Conservation (phyloP, 2,797 vertebrate genomes). For the Gymnoscopelus braueri region DNA sequence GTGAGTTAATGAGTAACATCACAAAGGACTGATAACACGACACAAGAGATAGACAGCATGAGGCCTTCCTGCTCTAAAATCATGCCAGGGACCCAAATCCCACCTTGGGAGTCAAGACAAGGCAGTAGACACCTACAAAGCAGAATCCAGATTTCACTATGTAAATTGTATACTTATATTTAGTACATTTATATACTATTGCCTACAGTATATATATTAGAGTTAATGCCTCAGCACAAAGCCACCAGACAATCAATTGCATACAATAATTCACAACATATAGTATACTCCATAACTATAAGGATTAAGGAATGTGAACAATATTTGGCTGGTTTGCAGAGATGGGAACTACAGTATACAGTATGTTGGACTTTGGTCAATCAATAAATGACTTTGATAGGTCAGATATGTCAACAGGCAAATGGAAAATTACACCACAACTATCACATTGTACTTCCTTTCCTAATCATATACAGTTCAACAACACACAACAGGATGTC, state of each 20-base stretch:
- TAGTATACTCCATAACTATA: slow-evolving; percentile 16
- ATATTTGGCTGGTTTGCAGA: slow-evolving; percentile 10
- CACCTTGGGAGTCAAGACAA: slow-evolving; percentile 29
- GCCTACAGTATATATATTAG: too few species aligned
- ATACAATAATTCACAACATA: slow-evolving; percentile 5
- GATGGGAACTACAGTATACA: background rate
- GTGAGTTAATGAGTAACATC: slow-evolving; percentile 79
- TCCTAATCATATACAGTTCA: background rate
- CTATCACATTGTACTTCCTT: background rate
- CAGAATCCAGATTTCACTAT: too few species aligned
- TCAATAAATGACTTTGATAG: slow-evolving; percentile 26
- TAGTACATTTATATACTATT: too few species aligned
- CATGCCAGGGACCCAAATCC: slow-evolving; percentile 29
- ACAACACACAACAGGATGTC: background rate
- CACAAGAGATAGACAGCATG: slow-evolving; percentile 55
- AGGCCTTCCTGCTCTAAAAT: slow-evolving; percentile 67
- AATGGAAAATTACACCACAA: slow-evolving; percentile 13
- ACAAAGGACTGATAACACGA: slow-evolving; percentile 63
- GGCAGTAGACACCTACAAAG: background rate
- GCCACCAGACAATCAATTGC: background rate
- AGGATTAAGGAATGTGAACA: background rate
- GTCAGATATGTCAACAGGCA: background rate
- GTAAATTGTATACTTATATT: too few species aligned
- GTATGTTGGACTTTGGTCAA: slow-evolving; percentile 46
- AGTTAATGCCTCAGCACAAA: slow-evolving; percentile 9